Evolutionary conservation across 1,140 invertebrate genomes (phyloP), one percentile per base, ranked within the genome.

Genomic region (Pachypeltis micranthus): DNA sequence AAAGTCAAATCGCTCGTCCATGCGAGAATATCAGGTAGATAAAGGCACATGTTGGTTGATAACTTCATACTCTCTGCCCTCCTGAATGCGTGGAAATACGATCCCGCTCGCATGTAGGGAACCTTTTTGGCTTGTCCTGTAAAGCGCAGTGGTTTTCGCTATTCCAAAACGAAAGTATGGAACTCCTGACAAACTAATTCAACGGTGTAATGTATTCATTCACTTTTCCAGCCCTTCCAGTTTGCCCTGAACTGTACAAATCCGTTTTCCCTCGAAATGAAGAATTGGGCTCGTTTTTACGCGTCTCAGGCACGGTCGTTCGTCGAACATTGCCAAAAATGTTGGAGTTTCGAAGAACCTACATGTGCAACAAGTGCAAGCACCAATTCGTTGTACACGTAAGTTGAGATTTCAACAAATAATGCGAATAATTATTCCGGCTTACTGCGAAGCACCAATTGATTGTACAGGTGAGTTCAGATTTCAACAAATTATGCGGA

Each of bases 301-400:
- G 82, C 76, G 71, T 83, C 56, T 76, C 76, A 69, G 81, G 81
- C 1, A 90, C 88, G 61, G 83, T 91, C 34, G 83, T 91, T 47
- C 75, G 88, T 70, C 84, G 84, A 54, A 86, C 86, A 2, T 78
- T 84, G 61, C 77, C 86, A 23, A 89, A 86, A 72, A 81, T 93
- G 75, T 73, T 93, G 34, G 88, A 91, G 74, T 82, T 83, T 72
- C 77, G 84, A 69, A 83, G 83, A 68, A 80, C 82, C 44, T 91
- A 85, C 73, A 77, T 81, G 2, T 94, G 91, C 73, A 75, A 78
- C 34, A 90, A 90, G 73, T 95, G 91, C 74, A 84, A 87, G 73
- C 76, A 83, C 74, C 71, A 80, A 12, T 82, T 83, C 68, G 71
- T 74, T 28, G 75, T 85, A 7, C 78, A 86, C 73, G 88, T 87